Evolutionary conservation across 2,797 vertebrate species (phyloP).

Genomic region (Anguilla anguilla): DNA sequence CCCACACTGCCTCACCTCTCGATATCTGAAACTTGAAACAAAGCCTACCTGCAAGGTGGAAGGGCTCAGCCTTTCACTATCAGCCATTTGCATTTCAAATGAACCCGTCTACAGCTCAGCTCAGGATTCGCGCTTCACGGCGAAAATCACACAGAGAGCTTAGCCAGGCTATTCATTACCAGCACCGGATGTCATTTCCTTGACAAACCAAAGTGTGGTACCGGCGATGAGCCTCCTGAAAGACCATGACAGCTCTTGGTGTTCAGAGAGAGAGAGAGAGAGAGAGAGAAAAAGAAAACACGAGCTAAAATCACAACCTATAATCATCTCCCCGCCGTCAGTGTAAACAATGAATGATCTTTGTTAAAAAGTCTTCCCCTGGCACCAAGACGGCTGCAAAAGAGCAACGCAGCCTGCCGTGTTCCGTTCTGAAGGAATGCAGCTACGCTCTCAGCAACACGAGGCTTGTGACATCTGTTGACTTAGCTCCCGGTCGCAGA

Average conservation of each 20-base stretch:
- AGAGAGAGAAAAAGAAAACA: neutral
- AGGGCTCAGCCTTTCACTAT: neutral
- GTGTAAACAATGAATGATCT: conserved; percentile 10
- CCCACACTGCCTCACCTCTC: neutral
- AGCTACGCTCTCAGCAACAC: neutral
- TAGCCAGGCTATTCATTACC: neutral
- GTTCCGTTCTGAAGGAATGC: neutral
- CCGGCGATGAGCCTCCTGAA: neutral
- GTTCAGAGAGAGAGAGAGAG: neutral
- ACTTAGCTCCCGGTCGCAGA: neutral
- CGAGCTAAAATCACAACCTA: neutral
- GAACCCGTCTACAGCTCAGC: neutral
- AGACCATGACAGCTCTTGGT: neutral
- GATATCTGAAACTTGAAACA: neutral
- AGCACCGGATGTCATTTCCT: neutral
- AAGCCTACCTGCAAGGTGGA: neutral
- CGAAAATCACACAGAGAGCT: neutral
- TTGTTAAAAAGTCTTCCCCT: neutral
- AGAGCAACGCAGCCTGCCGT: neutral
- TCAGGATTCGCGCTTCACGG: neutral
- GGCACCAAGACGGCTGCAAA: neutral
- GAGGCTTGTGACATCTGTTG: neutral
- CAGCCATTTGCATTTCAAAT: conserved; percentile 23
- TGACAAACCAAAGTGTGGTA: neutral
- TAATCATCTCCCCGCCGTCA: neutral